These are phyloP conservation scores for Eidolon dupreanum DNA, from an alignment of 2,797 vertebrate genomes.

Conservation along the genomic window DNA sequence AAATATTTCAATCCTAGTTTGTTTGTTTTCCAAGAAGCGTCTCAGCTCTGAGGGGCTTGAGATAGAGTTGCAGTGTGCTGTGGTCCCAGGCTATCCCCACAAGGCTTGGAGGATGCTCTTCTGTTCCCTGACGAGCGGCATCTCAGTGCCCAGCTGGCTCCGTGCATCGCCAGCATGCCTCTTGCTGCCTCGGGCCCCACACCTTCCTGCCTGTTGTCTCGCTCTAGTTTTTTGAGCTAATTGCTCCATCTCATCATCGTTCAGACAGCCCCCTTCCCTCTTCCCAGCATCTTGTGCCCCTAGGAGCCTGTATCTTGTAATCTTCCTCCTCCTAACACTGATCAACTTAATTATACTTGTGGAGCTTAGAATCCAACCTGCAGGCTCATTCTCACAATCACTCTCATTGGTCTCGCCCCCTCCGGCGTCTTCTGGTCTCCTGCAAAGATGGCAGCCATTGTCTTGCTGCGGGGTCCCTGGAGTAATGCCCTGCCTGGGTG, in stretches of 20 bases:
- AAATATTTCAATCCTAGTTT: rapidly evolving
- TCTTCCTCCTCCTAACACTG: not conserved
- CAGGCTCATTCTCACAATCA: not conserved
- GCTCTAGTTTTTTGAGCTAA: not conserved
- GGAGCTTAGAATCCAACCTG: not conserved
- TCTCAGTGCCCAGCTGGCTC: rapidly evolving
- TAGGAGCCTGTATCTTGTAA: not conserved
- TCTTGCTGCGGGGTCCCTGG: not conserved
- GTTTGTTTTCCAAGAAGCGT: not conserved
- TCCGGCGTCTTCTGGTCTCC: not conserved
- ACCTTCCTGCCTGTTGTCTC: not conserved
- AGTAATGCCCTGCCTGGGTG: not conserved
- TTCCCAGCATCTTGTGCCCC: not conserved
- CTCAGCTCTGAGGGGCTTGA: not conserved
- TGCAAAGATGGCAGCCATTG: not conserved
- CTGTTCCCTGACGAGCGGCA: not conserved
- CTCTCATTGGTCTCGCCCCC: not conserved
- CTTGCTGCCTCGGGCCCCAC: not conserved
- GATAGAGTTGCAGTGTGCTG: rapidly evolving
- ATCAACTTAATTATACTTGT: not conserved
- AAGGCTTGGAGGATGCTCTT: not conserved
- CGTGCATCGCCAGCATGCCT: not conserved
- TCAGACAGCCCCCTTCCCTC: not conserved
- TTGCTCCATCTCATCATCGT: rapidly evolving
- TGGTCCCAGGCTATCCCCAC: rapidly evolving